These are phyloP conservation scores for Pristiophorus japonicus DNA, from an alignment of 2,113 vertebrate genomes.

Conservation along the genomic window DNA sequence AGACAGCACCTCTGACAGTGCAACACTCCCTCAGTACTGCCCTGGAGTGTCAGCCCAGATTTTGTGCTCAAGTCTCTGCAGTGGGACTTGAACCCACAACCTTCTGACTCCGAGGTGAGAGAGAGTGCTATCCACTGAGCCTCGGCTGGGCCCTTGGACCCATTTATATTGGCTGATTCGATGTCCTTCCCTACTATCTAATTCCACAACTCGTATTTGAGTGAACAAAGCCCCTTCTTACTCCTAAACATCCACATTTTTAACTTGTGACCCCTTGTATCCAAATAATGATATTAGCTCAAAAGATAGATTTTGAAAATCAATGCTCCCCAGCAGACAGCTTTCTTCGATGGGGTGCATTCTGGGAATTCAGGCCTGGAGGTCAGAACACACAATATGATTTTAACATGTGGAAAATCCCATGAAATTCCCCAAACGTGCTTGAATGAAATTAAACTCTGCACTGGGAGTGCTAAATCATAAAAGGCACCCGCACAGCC, in stretches of 20 bases:
- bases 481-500: not conserved
- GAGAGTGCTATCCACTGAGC: not conserved
- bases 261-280: not conserved
- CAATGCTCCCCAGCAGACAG: not conserved
- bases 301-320: not conserved
- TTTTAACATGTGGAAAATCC: not conserved
- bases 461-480: no score
- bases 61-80: not conserved
- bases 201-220: not conserved
- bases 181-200: not conserved
- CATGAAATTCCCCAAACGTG: not conserved
- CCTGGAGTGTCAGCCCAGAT: not conserved
- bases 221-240: not conserved
- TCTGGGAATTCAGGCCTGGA: not conserved
- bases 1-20: not conserved
- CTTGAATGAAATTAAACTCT: not conserved
- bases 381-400: not conserved
- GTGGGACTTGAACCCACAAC: not conserved
- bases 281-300: not conserved
- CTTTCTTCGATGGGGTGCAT: not conserved
- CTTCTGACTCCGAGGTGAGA: not conserved
- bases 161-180: not conserved
- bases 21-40: not conserved
- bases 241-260: not conserved
- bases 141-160: not conserved